These are phyloP conservation scores for Vombatus ursinus DNA, from an alignment of 2,113 vertebrate genomes.

Conservation along the genomic window DNA sequence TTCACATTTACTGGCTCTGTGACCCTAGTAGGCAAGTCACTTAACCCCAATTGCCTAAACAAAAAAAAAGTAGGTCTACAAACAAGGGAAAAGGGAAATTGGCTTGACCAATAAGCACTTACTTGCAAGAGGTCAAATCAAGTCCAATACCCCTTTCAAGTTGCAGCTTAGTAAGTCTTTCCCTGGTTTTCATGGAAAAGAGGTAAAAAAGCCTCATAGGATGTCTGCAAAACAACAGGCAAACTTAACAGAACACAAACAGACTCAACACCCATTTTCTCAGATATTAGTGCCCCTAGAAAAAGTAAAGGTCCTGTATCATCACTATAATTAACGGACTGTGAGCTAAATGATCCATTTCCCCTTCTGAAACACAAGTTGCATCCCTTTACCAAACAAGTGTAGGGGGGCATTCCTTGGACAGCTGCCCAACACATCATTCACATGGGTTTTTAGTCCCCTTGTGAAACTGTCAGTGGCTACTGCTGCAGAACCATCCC, in stretches of 20 bases:
- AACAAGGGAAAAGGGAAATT: not conserved
- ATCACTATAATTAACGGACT: not conserved
- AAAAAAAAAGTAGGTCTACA: not conserved
- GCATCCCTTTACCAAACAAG: not conserved
- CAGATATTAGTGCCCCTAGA: rapidly evolving
- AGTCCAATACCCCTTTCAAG: not conserved
- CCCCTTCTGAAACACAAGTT: not conserved
- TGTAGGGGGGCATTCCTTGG: not conserved
- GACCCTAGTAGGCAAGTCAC: too few species aligned
- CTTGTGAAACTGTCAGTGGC: not conserved
- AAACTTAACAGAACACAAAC: not conserved
- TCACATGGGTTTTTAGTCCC: not conserved
- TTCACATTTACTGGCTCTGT: too few species aligned
- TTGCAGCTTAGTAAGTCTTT: not conserved
- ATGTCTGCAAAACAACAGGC: not conserved
- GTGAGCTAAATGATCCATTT: not conserved
- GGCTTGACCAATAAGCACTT: not conserved
- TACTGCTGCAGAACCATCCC: not conserved
- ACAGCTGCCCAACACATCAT: not conserved
- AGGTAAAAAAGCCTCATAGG: not conserved
- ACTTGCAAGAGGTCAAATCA: not conserved
- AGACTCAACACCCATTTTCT: not conserved
- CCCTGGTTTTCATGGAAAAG: not conserved
- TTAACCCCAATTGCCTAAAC: too few species aligned
- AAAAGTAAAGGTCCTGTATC: not conserved